Conservation (phyloP, 2,797 vertebrate species). For the Sylvia borin region DNA sequence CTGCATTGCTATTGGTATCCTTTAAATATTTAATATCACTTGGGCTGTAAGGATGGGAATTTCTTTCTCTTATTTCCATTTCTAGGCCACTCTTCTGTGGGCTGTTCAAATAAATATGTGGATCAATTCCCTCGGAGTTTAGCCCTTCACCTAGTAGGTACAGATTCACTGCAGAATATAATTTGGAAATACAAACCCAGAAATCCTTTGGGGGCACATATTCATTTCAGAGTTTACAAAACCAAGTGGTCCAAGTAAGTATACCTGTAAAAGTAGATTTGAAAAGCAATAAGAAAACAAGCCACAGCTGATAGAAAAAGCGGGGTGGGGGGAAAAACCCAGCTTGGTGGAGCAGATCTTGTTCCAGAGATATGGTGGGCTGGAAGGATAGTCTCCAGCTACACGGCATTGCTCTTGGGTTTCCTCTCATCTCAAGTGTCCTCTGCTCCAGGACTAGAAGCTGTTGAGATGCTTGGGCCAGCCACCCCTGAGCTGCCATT, state of each 20-base stretch:
- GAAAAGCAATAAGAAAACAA: conserved; percentile 19
- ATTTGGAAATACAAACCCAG: conserved; percentile 41
- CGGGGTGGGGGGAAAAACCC: neutral
- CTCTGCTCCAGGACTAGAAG: conserved; percentile 28
- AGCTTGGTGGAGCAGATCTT: conserved; percentile 14
- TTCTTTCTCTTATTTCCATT: conserved; percentile 62
- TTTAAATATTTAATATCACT: conserved; percentile 42
- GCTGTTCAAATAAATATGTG: conserved; percentile 55
- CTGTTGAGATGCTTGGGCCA: neutral
- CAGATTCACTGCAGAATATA: conserved; percentile 38
- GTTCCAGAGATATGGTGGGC: neutral
- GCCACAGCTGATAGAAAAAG: neutral
- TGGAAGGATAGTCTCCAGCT: conserved; percentile 8
- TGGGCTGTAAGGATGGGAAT: conserved; percentile 50
- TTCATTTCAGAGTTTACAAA: conserved; percentile 59
- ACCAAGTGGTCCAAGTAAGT: conserved; percentile 46
- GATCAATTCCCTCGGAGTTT: conserved; percentile 28
- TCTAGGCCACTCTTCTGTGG: conserved; percentile 62
- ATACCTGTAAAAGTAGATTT: conserved; percentile 39
- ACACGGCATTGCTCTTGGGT: neutral
- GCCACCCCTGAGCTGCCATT: neutral
- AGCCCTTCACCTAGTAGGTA: conserved; percentile 49
- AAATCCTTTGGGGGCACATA: conserved; percentile 28
- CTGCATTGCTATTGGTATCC: conserved; percentile 52
- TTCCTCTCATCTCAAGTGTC: conserved; percentile 11